Conservation (phyloP, 2,113 vertebrate species). For the Rhadina sibilatrix region DNA sequence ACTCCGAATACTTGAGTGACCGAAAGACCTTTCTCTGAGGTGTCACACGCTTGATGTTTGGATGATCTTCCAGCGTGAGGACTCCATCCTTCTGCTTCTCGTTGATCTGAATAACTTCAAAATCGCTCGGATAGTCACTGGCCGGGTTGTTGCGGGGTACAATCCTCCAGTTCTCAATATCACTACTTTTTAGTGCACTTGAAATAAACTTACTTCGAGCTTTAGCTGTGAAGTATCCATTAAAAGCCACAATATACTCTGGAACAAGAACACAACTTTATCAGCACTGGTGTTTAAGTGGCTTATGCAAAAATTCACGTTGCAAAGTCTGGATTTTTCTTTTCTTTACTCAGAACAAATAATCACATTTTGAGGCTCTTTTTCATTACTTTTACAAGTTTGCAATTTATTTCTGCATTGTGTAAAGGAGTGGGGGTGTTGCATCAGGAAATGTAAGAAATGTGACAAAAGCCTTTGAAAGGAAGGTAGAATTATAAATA, state of each 20-base stretch:
- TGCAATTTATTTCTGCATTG: neutral
- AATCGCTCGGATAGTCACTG: slow-evolving; percentile 96
- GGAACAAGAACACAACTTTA: slow-evolving; percentile 55
- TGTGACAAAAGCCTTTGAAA: neutral
- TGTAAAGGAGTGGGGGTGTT: neutral
- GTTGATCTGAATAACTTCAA: slow-evolving; percentile 93
- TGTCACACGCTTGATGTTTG: slow-evolving; percentile 95
- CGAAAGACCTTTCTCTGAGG: slow-evolving; percentile 94
- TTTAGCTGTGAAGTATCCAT: slow-evolving; percentile 91
- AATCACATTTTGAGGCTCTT: neutral
- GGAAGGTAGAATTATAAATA: neutral
- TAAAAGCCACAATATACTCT: slow-evolving; percentile 97
- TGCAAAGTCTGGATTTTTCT: neutral
- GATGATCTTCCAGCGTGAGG: slow-evolving; percentile 88
- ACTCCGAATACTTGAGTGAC: slow-evolving; percentile 83
- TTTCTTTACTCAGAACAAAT: neutral
- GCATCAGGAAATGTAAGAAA: neutral
- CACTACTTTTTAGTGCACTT: slow-evolving; percentile 84
- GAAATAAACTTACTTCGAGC: slow-evolving; percentile 94
- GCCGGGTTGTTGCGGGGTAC: slow-evolving; percentile 93
- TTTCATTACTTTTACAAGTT: neutral
- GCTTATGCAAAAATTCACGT: neutral
- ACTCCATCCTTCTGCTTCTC: slow-evolving; percentile 83
- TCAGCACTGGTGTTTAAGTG: slow-evolving; percentile 8
- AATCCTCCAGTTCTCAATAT: slow-evolving; percentile 88